Percentiles rank a stretch among this genome's conserved stretches.
phyloP scores from a whole-genome alignment of 2,113 vertebrate genomes.

The Podocnemis expansa region DNA sequence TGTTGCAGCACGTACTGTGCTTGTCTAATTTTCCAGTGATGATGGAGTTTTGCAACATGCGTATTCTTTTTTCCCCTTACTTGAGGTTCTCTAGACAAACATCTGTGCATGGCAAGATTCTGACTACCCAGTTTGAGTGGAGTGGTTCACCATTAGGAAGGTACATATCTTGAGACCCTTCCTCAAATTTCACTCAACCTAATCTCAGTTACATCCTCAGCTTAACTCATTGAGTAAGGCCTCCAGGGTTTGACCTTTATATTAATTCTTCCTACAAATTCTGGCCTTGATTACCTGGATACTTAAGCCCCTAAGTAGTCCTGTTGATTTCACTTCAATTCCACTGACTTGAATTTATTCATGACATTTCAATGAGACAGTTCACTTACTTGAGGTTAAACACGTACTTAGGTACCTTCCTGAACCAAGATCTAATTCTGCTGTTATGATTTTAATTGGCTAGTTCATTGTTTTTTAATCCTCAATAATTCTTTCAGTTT shows the following conservation, averaged over 20 bases:
- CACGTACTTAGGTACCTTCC: background rate
- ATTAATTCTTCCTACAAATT: background rate
- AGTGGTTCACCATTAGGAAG: constrained; percentile 23
- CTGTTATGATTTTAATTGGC: background rate
- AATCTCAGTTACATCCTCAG: constrained; percentile 3
- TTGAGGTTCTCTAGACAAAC: constrained; percentile 40
- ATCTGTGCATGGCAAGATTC: constrained; percentile 56
- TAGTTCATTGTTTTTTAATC: background rate
- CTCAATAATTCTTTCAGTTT: background rate
- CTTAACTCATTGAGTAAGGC: background rate
- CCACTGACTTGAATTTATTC: background rate
- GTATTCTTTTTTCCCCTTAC: background rate
- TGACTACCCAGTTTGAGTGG: constrained; percentile 2
- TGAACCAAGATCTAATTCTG: background rate
- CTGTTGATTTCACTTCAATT: background rate
- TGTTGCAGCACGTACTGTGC: constrained; percentile 28
- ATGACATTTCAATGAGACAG: background rate
- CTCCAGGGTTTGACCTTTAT: constrained; percentile 6
- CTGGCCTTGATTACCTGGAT: background rate
- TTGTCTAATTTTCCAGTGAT: constrained; percentile 35
- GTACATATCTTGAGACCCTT: background rate
- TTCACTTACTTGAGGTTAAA: background rate
- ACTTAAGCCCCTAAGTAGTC: background rate
- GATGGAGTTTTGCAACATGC: background rate
- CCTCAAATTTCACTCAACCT: background rate